Percentiles rank a stretch among this genome's conserved stretches.
Evolutionary conservation across 2,113 vertebrate species (phyloP).

Genomic region (Leucoraja erinaceus): DNA sequence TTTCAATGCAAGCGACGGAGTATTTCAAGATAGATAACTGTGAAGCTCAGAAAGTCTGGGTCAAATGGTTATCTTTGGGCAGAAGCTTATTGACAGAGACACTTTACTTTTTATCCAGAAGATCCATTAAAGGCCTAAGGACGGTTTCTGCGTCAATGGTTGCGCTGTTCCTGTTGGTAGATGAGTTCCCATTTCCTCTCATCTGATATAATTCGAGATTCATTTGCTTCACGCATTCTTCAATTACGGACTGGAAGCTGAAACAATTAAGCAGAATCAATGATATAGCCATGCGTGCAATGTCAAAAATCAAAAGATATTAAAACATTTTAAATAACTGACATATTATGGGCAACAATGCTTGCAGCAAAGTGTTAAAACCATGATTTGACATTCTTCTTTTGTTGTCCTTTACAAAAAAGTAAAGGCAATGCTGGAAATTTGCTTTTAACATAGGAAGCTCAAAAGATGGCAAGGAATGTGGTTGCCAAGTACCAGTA

Average conservation of each 20-base stretch:
- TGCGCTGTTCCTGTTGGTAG: slow-evolving; percentile 70
- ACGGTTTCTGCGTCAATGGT: slow-evolving; percentile 86
- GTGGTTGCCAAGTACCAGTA: not conserved
- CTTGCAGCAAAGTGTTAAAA: not conserved
- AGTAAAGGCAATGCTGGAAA: not conserved
- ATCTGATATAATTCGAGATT: slow-evolving; percentile 81
- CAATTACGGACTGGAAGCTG: slow-evolving; percentile 83
- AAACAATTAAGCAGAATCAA: slow-evolving; percentile 7
- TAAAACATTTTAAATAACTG: not conserved
- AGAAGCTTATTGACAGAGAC: not conserved
- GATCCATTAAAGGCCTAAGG: slow-evolving; percentile 88
- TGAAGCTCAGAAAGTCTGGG: not conserved
- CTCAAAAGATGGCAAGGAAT: not conserved
- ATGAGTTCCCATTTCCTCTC: slow-evolving; percentile 62
- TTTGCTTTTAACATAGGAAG: slow-evolving; percentile 2
- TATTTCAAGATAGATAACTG: not conserved
- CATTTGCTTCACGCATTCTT: slow-evolving; percentile 93
- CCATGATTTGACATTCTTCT: not conserved
- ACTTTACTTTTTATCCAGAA: slow-evolving; percentile 86
- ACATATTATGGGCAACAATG: not conserved
- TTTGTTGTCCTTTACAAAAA: not conserved
- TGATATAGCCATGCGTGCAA: not conserved
- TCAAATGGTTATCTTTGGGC: not conserved
- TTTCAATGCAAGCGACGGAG: not conserved
- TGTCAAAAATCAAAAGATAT: not conserved